These are phyloP conservation scores for Lasaia peninsularis DNA, from an alignment of 1,140 invertebrate species.

Conservation along the genomic window DNA sequence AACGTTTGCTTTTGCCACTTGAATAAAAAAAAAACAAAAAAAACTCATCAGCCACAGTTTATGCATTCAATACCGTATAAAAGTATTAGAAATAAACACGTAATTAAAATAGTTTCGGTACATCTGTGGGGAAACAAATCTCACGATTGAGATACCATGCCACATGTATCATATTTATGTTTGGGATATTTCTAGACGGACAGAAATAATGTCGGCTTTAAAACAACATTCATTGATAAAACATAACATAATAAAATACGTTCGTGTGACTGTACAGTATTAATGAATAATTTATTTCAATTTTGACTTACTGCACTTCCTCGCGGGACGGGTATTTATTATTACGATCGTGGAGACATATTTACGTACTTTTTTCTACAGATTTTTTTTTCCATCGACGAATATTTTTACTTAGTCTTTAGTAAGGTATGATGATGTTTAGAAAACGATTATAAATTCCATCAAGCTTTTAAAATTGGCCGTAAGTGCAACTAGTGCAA, in stretches of 20 bases:
- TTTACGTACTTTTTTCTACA: conserved; percentile 2
- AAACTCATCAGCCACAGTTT: background rate
- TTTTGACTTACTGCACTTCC: conserved; percentile 26
- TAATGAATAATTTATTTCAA: conserved; percentile 41
- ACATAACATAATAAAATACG: conserved; percentile 57
- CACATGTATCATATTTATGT: conserved; percentile 69
- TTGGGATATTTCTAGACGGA: conserved; percentile 55
- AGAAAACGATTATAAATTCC: background rate
- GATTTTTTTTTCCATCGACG: conserved; percentile 4
- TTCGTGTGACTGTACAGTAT: conserved; percentile 27
- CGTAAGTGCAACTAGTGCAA: too few species aligned
- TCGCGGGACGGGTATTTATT: conserved; percentile 13
- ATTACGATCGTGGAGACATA: background rate
- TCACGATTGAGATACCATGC: conserved; percentile 56
- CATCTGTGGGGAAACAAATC: conserved; percentile 14
- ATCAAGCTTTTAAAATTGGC: too few species aligned
- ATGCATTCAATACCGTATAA: conserved; percentile 3
- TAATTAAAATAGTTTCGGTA: conserved; percentile 9
- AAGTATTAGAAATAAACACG: conserved; percentile 1
- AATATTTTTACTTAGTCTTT: background rate
- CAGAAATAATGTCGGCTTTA: conserved; percentile 48
- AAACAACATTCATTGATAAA: conserved; percentile 48
- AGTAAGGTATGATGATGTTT: background rate
- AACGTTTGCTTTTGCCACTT: too few species aligned
- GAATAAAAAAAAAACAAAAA: too few species aligned